Base-by-base conservation (phyloP, 2,113 vertebrate species). In the Toxotes chatareus region DNA sequence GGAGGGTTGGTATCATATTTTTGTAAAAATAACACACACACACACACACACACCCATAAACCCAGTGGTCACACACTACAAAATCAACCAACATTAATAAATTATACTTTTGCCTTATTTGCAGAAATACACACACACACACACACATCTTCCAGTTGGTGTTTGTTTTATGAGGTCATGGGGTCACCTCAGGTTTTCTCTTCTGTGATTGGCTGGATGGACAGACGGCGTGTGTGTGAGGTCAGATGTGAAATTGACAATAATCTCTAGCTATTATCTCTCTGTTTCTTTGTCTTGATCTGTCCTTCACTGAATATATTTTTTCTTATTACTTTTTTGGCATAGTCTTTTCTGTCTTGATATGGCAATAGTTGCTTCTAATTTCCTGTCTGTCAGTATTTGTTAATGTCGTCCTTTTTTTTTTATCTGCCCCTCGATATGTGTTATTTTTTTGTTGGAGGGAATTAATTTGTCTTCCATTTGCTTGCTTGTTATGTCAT, bases 151-250 rank as follows among this genome's bases (percentile, higher is more conserved):
- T 72, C 49, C 46, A 11, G 31, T 10, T 40, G 16, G 1, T 55
- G 53, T 11, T 40, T 56, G 5, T n/a, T 87, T 67, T 82, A 74
- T 71, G 84, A 80, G 76, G 62, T 85, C 57, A 55, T 19, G 2
- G 55, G 62, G 34, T 82, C 62, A 31, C 32, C 36, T 53, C 60
- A 12, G 73, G 76, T 79, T 72, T 86, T 67, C 49, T 69, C 34
- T 12, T 46, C 40, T n/a, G 34, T 64, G 74, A 88, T 74, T 84
- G 71, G 55, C 55, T 46, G 78, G 9, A 0, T 31, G 11, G 38
- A 59, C 13, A 5, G 23, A 49, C 27, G 27, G 53, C 11, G 14
- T 10, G 16, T 32, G 31, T 2, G n/a, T 4, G 63, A 51, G 65
- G 49, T 83, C 65, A 80, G 21, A 76, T 69, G 75, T 70, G 62